Percentiles rank a stretch among this genome's conserved stretches.
These are phyloP conservation scores for Caenorhabditis remanei DNA, from an alignment of 1,140 invertebrate species.

Conservation along the genomic window DNA sequence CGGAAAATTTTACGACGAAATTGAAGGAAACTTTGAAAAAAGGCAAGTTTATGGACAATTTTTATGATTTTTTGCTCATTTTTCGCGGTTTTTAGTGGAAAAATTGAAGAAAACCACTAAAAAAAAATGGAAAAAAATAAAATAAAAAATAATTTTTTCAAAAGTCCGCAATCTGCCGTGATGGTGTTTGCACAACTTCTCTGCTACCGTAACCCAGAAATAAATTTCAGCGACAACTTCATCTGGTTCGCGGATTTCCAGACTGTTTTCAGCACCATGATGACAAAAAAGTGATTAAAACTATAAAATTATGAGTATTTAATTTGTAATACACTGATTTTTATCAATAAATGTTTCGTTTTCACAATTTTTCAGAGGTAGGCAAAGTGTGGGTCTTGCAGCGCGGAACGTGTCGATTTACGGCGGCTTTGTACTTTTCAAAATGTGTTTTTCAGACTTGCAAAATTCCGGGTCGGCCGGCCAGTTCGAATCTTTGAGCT, in stretches of 20 bases:
- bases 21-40: conserved; percentile 28
- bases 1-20: not conserved
- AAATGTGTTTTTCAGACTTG: not conserved
- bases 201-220: not conserved
- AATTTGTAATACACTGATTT: not conserved
- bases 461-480: no score
- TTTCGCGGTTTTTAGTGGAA: not conserved
- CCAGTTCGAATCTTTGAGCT: no score
- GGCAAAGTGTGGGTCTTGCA: no score
- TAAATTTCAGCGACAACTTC: not conserved
- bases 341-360: no score
- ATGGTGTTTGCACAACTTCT: not conserved
- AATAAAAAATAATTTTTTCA: not conserved
- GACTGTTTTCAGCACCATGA: conserved; percentile 21
- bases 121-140: not conserved
- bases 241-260: conserved; percentile 14
- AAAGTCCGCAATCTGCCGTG: not conserved
- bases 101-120: not conserved
- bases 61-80: not conserved
- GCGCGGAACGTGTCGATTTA: no score
- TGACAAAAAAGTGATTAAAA: not conserved
- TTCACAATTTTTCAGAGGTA: no score
- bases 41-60: not conserved
- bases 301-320: not conserved
- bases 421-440: no score